Evolutionary conservation across 1,140 invertebrate species (phyloP), one percentile per base, ranked within the genome.

Genomic region (Drosophila busckii): DNA sequence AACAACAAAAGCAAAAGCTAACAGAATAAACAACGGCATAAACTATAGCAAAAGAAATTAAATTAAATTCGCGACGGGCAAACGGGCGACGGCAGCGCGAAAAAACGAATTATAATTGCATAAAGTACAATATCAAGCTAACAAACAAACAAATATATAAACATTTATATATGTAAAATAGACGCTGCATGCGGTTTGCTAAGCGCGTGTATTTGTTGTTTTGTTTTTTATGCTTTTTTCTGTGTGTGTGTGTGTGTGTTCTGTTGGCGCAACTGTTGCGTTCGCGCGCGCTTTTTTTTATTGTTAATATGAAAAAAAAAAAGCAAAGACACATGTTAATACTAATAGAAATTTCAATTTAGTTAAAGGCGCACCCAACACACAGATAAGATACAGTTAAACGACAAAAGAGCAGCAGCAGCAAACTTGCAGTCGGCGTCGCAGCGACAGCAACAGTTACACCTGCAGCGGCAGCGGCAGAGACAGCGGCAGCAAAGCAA

Each of bases 311-410:
- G 20, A 19, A 28, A 19, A 9, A 42, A 1, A 19, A 10, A 41
- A 8, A 35, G 10, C 23, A 53, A 16, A 31, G 38, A 54, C 48
- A 60, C 31, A 53, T 60, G 45, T 53, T 42, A 15, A 59, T 41
- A 38, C 15, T 49, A 17, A n/a, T 53, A 37, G 16, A 38, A 53
- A 53, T 53, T 60, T 45, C 56, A 53, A 53, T 53, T 53, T 45
- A 35, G 26, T 40, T 60, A 23, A 29, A 29, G 44, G 7, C 22
- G 28, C 48, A 49, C 28, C 44, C 40, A 46, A 49, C 53, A 38
- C 44, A 44, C 53, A 32, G 49, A 60, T 54, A 54, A 60, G 40
- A 60, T 45, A 59, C 55, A 54, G 41, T 60, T 46, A 53, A 20
- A 6, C 55, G 48, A n/a, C n/a, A n/a, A 48, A 45, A 54, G 28